Evolutionary conservation across 2,113 vertebrate genomes (phyloP), one percentile per base, ranked within the genome.

Genomic region (Neotoma lepida): DNA sequence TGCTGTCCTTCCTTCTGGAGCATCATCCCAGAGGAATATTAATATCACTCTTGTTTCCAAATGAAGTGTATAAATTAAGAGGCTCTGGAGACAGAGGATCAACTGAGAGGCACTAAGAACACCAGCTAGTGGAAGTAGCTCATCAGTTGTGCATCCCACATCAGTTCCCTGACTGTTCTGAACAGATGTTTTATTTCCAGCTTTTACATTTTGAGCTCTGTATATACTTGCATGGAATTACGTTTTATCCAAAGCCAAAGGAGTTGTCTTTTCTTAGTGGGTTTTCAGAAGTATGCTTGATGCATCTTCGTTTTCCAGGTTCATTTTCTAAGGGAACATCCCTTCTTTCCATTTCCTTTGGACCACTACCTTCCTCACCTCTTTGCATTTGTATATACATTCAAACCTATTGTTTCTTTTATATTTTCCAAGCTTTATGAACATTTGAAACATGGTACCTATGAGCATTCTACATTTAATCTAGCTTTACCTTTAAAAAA

Each of bases 1-100:
- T 82, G 0, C 84, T 97, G 97, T 94, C 58, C 85, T 44, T 94
- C 58, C 77, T 96, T 95, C 95, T 97, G 94, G 76, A 74, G 81
- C 90, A 96, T 97, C 86, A 94, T 98, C 97, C 96, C 95, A 85
- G 70, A 94, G 92, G 86, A 90, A 88, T 95, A 94, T 97, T 98
- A 94, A 74, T 86, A 94, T 95, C 94, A 96, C 78, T 63, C 81
- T 97, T 96, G 96, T 96, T 96, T 97, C 96, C 92, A 92, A 98
- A 97, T 97, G 97, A 98, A 97, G 90, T 97, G 96, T 97, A 95
- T 95, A 97, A 98, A 97, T 97, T 97, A 97, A 97, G 95, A 94
- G 93, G 81, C 96, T 61, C 96, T 96, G 86, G 88, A 96, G 91
- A 91, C 77, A 94, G 97, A 97, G 93, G 96, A 94, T 96, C 85